Evolutionary conservation across 2,888 invertebrate species (phyloP), one percentile per base, ranked within the genome.

Genomic region (Quadriops clusia): DNA sequence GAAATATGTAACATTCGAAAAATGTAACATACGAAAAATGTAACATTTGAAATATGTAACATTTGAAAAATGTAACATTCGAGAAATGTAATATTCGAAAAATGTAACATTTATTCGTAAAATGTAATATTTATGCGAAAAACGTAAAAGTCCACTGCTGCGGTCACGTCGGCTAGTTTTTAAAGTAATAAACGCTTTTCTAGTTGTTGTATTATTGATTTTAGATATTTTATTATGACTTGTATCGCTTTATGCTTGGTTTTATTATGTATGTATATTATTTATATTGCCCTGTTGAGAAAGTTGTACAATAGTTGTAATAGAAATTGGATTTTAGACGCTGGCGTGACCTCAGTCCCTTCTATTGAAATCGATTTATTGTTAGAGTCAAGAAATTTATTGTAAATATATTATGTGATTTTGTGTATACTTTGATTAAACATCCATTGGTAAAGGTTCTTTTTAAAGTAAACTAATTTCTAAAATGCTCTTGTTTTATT

Each of bases 401-500:
- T 33, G 24, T 28, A 36, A 25, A 32, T 31, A 41, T 40, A 36
- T 33, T 35, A 39, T 43, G 44, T 44, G 44, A 44, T 44, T 15
- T 42, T 40, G 40, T 42, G 42, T 42, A 43, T 41, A 43, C 37
- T 40, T 37, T 31, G n/a, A n/a, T n/a, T n/a, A n/a, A n/a, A n/a
- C n/a, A 42, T 38, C 13, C 26, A 41, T 34, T 41, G 43, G 43
- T 45, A 45, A 42, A 41, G 45, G 45, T 45, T 42, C 35, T 41
- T 41, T 41, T 38, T 37, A 15, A 38, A 32, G 26, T 33, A 33
- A 36, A 34, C 34, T 30, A 30, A 34, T 34, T 34, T 34, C 26
- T 30, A 30, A 33, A 24, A 26, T 10, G 21, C 10, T 11, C 10
- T 5, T 3, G 6, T 12, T n/a, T 4, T 24, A n/a, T 24, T 24